Percentiles rank a stretch among this genome's conserved stretches.
phyloP scores from a whole-genome alignment of 2,113 vertebrate species.

The Gnathonemus echidnorhynchus region DNA sequence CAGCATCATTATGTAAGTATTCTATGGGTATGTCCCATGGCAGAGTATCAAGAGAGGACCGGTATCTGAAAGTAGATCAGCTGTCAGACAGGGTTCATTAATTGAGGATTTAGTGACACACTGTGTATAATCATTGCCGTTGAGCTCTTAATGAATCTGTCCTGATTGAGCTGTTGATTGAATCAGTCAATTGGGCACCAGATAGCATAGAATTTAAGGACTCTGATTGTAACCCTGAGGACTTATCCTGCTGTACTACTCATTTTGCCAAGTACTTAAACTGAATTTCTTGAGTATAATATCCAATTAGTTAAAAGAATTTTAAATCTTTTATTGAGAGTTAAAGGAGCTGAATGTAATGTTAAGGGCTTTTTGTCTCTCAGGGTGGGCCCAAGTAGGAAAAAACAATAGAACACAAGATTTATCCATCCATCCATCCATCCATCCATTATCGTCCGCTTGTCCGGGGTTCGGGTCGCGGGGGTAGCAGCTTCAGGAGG shows the following conservation, averaged over 20 bases:
- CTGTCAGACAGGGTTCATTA: background rate
- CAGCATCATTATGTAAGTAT: background rate
- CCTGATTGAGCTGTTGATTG: background rate
- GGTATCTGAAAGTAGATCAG: background rate
- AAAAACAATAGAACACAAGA: background rate
- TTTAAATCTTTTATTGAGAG: background rate
- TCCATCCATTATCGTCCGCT: too few relatives aligned
- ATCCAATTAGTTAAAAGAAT: background rate
- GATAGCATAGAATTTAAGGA: background rate
- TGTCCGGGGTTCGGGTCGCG: too few relatives aligned
- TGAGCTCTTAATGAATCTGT: slow-evolving; percentile 4
- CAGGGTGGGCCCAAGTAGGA: background rate
- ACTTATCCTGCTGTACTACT: background rate
- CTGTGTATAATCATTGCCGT: background rate
- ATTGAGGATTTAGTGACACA: background rate
- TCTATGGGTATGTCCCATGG: background rate
- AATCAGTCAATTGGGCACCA: background rate
- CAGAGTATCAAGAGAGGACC: background rate
- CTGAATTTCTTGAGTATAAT: background rate
- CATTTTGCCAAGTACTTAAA: background rate
- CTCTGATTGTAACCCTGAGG: background rate
- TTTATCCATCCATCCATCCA: too few relatives aligned
- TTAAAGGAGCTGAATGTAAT: background rate
- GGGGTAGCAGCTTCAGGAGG: too few relatives aligned
- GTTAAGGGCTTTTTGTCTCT: background rate